Evolutionary conservation across 2,888 invertebrate genomes (phyloP), one percentile per base, ranked within the genome.

Genomic region (Dermolepida albohirtum): DNA sequence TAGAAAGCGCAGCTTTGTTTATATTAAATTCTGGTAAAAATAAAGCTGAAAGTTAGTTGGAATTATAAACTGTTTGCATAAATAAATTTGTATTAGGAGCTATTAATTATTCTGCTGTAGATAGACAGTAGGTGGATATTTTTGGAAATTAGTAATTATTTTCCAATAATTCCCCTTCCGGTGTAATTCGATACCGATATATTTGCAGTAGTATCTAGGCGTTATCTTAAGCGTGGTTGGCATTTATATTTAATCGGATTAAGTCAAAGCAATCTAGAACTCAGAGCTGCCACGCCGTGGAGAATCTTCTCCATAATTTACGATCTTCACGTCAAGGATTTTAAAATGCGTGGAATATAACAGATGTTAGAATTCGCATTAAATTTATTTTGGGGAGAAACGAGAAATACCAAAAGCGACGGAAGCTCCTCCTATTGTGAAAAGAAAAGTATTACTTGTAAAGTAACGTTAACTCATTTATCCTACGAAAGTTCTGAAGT

Each of bases 181-280:
- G 6, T 34, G 34, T 34, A 34, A 34, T 34, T 34, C 6, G 34
- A 34, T 34, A 34, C 34, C 34, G 34, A 34, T 34, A 34, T 34
- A 34, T 34, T 34, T 34, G 34, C 34, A 34, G 34, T 34, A 34
- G 34, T 34, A 34, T 34, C 34, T 34, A 44, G 59, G 47, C 59
- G 59, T 62, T 47, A 62, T 62, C 59, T 16, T 34, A 47, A 29
- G 47, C 59, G 43, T 27, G 47, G 59, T 44, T 49, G 59, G 47
- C 59, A 62, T 62, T 62, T 47, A 62, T 62, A 49, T 62, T 62
- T 62, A 62, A 62, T 62, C 59, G 59, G 59, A 62, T 62, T 62
- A 62, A 62, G 47, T 62, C 47, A 34, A 62, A 62, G 59, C 47
- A 62, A 62, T 62, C 59, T 47, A 62, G 34, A 47, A 34, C 47